Evolutionary conservation across 2,888 invertebrate genomes (phyloP), one percentile per base, ranked within the genome.

Genomic region (Ametastegia equiseti): DNA sequence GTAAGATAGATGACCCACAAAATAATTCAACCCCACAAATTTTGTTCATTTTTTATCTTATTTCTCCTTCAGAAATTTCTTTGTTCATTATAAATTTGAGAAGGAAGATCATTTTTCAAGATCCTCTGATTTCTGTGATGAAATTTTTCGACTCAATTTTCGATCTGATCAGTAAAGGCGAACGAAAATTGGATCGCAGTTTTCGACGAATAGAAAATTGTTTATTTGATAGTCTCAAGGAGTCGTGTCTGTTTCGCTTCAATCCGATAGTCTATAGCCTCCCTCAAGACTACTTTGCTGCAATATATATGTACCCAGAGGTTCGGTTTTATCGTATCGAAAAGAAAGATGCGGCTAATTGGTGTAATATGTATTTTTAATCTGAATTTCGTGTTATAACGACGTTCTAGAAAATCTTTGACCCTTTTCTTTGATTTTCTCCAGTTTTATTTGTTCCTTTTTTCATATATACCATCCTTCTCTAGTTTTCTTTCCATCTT

Each of bases 221-320:
- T 75, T 75, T 54, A 36, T 75, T 75, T 33, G 75, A 75, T 9
- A 4, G 54, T 75, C 57, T 75, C 75, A 57, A 75, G 57, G 7
- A 9, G 54, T 33, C 50, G 54, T 15, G 54, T 75, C 75, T 75
- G 75, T 54, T 75, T 54, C 75, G 36, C 57, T 30, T 75, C 75
- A 39, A 36, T 36, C 33, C 19, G 75, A 75, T 67, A 67, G 36
- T 36, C 67, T 39, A n/a, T n/a, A 7, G 39, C 23, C 11, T 67
- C 67, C 11, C 67, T 67, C 67, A 19, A 36, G 19, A 36, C 36
- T 39, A 36, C 19, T 39, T 39, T 19, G 27, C 19, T 11, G 39
- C 39, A 39, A 67, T 36, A 19, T 39, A 67, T 54, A n/a, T 6
- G n/a, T 19, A 19, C 15, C n/a, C 36, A 39, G 7, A 67, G 39